Percentiles rank a stretch among this genome's conserved stretches.
These are phyloP conservation scores for Nyctalus aviator DNA, from an alignment of 2,797 vertebrate genomes.

Conservation along the genomic window DNA sequence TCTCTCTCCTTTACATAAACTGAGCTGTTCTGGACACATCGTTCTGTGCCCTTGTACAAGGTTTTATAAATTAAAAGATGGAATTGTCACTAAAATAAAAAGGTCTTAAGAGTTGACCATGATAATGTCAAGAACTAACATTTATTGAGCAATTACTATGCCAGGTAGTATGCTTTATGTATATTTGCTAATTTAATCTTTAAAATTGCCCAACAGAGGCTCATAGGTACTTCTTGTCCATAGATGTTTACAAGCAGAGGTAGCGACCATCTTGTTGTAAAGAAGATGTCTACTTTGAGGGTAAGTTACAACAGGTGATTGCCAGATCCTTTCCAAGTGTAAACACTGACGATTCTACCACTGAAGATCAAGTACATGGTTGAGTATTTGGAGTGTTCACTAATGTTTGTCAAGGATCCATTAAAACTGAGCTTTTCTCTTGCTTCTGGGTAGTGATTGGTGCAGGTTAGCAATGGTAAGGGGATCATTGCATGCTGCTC, in stretches of 20 bases:
- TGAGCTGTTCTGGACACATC: not conserved
- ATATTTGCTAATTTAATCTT: constrained; percentile 3
- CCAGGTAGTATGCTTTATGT: not conserved
- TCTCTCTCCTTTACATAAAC: not conserved
- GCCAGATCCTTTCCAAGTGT: not conserved
- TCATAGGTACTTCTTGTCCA: not conserved
- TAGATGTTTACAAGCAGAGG: not conserved
- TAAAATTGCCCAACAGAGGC: not conserved
- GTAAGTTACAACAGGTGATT: not conserved
- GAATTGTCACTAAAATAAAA: constrained; percentile 18
- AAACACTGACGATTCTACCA: not conserved
- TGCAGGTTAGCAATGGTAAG: not conserved
- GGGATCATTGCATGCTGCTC: not conserved
- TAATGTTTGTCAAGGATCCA: not conserved
- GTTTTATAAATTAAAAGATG: constrained; percentile 30
- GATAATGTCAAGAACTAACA: not conserved
- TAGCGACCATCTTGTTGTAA: not conserved
- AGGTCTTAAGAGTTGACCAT: not conserved
- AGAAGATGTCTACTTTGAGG: not conserved
- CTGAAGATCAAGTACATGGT: not conserved
- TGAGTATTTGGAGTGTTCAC: not conserved
- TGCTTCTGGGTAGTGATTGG: not conserved
- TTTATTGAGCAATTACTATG: not conserved
- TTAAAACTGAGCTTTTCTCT: not conserved
- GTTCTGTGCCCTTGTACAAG: not conserved